Conservation (phyloP, 1,140 invertebrate species). For the Drosophila sproati region DNA sequence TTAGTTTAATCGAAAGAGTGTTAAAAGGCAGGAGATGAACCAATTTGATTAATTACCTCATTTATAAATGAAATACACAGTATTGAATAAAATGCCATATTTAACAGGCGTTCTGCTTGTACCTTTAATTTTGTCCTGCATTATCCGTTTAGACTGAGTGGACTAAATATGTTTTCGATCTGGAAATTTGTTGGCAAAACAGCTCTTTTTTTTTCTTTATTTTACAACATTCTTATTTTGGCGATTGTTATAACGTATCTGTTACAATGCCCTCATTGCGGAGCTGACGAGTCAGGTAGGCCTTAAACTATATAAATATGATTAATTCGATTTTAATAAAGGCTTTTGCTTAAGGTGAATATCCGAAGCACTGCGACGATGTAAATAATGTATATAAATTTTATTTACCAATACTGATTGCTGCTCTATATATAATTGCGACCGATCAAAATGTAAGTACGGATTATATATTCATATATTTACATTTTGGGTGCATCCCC, state of each 20-base stretch:
- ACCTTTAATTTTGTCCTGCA: not conserved
- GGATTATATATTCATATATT: not conserved
- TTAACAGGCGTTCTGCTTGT: not conserved
- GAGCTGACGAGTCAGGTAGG: not conserved
- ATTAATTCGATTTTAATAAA: not conserved
- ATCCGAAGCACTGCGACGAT: constrained; percentile 13
- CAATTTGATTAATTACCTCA: not conserved
- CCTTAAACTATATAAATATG: not conserved
- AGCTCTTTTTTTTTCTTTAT: constrained; percentile 14
- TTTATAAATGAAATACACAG: not conserved
- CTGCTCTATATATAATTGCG: constrained; percentile 14
- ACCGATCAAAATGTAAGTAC: constrained; percentile 29
- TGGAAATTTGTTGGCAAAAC: constrained; percentile 19
- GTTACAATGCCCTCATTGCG: constrained; percentile 29
- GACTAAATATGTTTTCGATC: constrained; percentile 5
- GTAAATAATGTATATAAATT: constrained; percentile 13
- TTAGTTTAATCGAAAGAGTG: not conserved
- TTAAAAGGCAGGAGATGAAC: not conserved
- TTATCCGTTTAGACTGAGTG: not conserved
- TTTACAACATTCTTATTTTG: constrained; percentile 16
- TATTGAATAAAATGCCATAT: not conserved
- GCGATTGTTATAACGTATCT: constrained; percentile 2
- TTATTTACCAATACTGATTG: constrained; percentile 14
- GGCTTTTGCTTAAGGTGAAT: not conserved
- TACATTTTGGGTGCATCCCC: too few species aligned